A percentile compares a stretch with the other conserved stretches of the same genome.
Evolutionary conservation across 2,888 invertebrate species (phyloP).

Genomic region (Lasioglossum leucozonium): DNA sequence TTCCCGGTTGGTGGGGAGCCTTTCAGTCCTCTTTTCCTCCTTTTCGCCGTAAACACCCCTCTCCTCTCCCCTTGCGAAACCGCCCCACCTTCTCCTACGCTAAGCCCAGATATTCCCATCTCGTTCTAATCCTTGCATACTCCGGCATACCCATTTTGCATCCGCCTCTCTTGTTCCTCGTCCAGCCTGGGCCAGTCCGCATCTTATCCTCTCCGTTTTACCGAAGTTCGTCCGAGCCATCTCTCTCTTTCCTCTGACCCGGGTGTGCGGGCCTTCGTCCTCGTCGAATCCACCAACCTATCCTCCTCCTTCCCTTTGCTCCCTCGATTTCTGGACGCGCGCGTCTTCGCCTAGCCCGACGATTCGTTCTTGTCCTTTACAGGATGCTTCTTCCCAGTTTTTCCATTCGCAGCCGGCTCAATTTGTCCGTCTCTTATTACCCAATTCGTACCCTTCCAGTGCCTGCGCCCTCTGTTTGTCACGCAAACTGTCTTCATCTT

Average conservation of each 20-base stretch:
- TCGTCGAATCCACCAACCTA: not conserved
- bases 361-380: slow-evolving; percentile 47
- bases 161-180: slow-evolving; percentile 45
- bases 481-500: slow-evolving; percentile 41
- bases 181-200: slow-evolving; percentile 34
- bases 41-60: slow-evolving; percentile 61
- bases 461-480: slow-evolving; percentile 35
- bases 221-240: not conserved
- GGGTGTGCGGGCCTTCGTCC: slow-evolving; percentile 11
- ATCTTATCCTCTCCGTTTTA: slow-evolving; percentile 36
- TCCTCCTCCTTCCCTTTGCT: slow-evolving; percentile 17
- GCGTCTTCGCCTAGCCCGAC: slow-evolving; percentile 8
- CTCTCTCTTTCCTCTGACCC: slow-evolving; percentile 30
- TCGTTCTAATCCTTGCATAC: slow-evolving; percentile 36
- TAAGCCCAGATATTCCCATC: slow-evolving; percentile 51
- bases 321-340: not conserved
- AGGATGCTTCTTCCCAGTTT: slow-evolving; percentile 25
- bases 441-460: slow-evolving; percentile 30
- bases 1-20: slow-evolving; percentile 58
- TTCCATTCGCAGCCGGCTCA: not conserved
- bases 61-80: slow-evolving; percentile 21
- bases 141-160: slow-evolving; percentile 48
- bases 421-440: slow-evolving; percentile 30
- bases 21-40: slow-evolving; percentile 71
- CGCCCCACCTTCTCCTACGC: slow-evolving; percentile 23